These are phyloP conservation scores for Thymelicus sylvestris DNA, from an alignment of 2,888 invertebrate genomes.

Conservation along the genomic window DNA sequence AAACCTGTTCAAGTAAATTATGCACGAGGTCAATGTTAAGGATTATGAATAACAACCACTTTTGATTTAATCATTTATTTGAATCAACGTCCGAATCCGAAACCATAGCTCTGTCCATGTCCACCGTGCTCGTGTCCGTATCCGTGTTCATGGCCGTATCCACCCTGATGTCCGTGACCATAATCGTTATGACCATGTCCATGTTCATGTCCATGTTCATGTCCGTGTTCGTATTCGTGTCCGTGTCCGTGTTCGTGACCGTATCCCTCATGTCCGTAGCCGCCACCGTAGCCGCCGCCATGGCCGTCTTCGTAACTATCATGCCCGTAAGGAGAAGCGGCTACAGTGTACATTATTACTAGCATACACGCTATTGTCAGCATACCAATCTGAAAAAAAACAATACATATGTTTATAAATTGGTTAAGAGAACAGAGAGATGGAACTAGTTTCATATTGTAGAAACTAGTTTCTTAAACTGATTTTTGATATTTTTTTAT, in stretches of 20 bases:
- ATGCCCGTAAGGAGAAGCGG: background rate
- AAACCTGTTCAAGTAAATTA: conserved; percentile 1
- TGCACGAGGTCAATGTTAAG: background rate
- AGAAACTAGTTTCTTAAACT: too few species aligned
- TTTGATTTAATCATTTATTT: background rate
- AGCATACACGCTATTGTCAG: background rate
- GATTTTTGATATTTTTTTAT: too few species aligned
- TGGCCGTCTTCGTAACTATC: background rate
- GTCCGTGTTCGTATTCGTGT: background rate
- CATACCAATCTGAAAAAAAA: conserved; percentile 4
- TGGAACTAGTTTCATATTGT: too few species aligned
- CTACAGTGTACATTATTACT: conserved; percentile 6
- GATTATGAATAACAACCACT: background rate
- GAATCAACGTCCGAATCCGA: conserved; percentile 16
- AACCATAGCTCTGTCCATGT: background rate
- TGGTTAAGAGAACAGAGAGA: too few species aligned
- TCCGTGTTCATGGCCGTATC: conserved; percentile 23
- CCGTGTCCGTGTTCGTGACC: background rate
- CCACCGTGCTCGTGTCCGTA: conserved; percentile 20
- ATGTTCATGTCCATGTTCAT: background rate
- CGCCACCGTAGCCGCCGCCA: background rate
- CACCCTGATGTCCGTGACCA: conserved; percentile 5
- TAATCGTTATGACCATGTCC: conserved; percentile 13
- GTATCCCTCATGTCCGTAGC: conserved; percentile 9
- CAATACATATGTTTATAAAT: too few species aligned